phyloP scores from a whole-genome alignment of 2,113 vertebrate genomes.

The Antennarius striatus region DNA sequence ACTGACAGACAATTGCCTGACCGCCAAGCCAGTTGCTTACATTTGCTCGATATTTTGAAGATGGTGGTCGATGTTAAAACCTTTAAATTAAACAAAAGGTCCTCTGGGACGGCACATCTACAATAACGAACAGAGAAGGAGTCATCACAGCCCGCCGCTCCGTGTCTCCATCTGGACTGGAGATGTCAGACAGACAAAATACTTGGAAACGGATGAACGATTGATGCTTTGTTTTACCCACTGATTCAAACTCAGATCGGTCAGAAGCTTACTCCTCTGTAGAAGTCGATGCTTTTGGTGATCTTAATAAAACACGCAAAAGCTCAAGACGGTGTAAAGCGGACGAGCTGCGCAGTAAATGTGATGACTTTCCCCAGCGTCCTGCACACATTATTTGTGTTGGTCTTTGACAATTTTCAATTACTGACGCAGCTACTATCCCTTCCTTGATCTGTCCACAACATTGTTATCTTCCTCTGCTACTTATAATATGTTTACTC shows the following conservation, averaged over 20 bases:
- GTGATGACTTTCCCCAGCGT: slow-evolving; percentile 7
- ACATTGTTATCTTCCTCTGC: slow-evolving; percentile 73
- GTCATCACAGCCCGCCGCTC: slow-evolving; percentile 14
- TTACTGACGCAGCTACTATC: slow-evolving; percentile 65
- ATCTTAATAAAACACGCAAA: slow-evolving; percentile 13
- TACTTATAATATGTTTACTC: slow-evolving; percentile 77
- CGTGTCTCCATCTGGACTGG: slow-evolving; percentile 12
- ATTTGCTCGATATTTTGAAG: slow-evolving; percentile 67
- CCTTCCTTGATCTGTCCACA: slow-evolving; percentile 70
- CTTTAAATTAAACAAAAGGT: slow-evolving; percentile 66
- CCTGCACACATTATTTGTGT: slow-evolving; percentile 49
- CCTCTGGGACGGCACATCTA: slow-evolving; percentile 56
- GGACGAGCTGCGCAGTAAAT: slow-evolving; percentile 10
- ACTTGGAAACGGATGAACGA: slow-evolving; percentile 18
- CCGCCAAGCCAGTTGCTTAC: slow-evolving; percentile 48
- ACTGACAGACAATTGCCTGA: slow-evolving; percentile 66
- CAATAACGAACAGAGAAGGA: slow-evolving; percentile 31
- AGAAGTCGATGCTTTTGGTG: not conserved
- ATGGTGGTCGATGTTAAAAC: slow-evolving; percentile 62
- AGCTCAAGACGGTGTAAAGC: not conserved
- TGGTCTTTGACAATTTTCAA: slow-evolving; percentile 75
- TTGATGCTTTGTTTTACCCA: slow-evolving; percentile 12
- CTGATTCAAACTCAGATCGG: not conserved
- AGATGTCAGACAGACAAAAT: slow-evolving; percentile 6
- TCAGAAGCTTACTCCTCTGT: not conserved